phyloP scores from a whole-genome alignment of 1,140 invertebrate species.

The Aphidius gifuensis region DNA sequence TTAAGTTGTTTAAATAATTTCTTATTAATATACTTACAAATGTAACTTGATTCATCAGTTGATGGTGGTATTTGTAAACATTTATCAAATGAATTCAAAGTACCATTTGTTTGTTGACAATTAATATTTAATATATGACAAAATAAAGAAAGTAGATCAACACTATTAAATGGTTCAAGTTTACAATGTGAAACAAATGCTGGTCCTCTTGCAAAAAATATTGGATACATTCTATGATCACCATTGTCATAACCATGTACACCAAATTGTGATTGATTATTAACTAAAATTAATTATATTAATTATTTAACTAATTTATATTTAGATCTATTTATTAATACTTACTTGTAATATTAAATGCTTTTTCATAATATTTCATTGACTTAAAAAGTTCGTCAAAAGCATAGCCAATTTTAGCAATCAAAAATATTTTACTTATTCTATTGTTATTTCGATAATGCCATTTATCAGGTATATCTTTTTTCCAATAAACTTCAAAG shows the following conservation, averaged over 20 bases:
- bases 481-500: slow-evolving; percentile 60
- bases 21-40: slow-evolving; percentile 13
- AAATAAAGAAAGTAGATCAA: slow-evolving; percentile 69
- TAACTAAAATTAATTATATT: slow-evolving; percentile 43
- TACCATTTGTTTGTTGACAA: slow-evolving; percentile 55
- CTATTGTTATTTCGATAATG: slow-evolving; percentile 62
- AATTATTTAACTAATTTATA: slow-evolving; percentile 12
- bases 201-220: slow-evolving; percentile 69
- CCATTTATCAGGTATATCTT: slow-evolving; percentile 59
- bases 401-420: slow-evolving; percentile 60
- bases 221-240: slow-evolving; percentile 61
- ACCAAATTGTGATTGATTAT: slow-evolving; percentile 57
- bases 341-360: slow-evolving; percentile 54
- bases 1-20: no score
- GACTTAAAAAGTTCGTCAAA: slow-evolving; percentile 56
- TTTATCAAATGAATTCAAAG: slow-evolving; percentile 39
- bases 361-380: slow-evolving; percentile 50
- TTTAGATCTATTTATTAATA: slow-evolving; percentile 1
- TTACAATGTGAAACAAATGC: slow-evolving; percentile 57
- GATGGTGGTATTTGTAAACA: slow-evolving; percentile 31
- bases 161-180: slow-evolving; percentile 59
- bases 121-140: slow-evolving; percentile 60
- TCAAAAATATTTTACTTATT: slow-evolving; percentile 59
- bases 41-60: not conserved
- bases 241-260: slow-evolving; percentile 69